Evolutionary conservation across 2,888 invertebrate genomes (phyloP), one percentile per base, ranked within the genome.

Genomic region (Tortrix viridana): DNA sequence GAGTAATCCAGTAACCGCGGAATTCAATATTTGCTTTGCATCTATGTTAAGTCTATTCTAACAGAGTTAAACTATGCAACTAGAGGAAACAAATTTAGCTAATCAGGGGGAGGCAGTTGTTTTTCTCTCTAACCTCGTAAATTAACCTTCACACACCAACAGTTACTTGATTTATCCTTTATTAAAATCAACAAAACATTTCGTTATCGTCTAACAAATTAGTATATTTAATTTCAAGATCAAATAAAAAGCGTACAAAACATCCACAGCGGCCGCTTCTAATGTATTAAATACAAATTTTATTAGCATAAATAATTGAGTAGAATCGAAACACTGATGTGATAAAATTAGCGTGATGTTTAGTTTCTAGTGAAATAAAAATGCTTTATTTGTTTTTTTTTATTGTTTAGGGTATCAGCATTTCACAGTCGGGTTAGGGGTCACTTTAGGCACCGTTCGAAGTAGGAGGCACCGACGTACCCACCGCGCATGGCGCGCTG

Each of bases 381-480:
- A 62, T 48, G 55, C 37, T 52, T 59, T 50, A n/a, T 52, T 53
- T 61, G 41, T 65, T 32, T 52, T 47, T 50, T 60, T 9, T 47
- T 52, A 26, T 49, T n/a, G 23, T 59, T 43, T 16, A 52, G 65
- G 46, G 57, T 53, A 56, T 14, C 74, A 80, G 80, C 82, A 79
- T 80, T 86, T 78, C 85, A 86, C 84, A 86, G 73, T 74, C 65
- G 69, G 54, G 66, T 65, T 68, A 71, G 71, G 71, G 75, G 76
- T 97, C 96, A 98, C 95, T 98, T 98, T 87, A 98, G 95, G 94
- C 98, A 98, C 81, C 98, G 95, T 86, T 99, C 98, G 88, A 99
- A 99, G 92, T 97, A 98, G 76, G 96, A 96, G 75, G 97, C 95
- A 71, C 98, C 98, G 80, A 99, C 96, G 87, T 97, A 97, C 66